Percentiles rank a stretch among this genome's conserved stretches.
Conservation (phyloP, 2,888 invertebrate genomes). For the Cyaniris semiargus region DNA sequence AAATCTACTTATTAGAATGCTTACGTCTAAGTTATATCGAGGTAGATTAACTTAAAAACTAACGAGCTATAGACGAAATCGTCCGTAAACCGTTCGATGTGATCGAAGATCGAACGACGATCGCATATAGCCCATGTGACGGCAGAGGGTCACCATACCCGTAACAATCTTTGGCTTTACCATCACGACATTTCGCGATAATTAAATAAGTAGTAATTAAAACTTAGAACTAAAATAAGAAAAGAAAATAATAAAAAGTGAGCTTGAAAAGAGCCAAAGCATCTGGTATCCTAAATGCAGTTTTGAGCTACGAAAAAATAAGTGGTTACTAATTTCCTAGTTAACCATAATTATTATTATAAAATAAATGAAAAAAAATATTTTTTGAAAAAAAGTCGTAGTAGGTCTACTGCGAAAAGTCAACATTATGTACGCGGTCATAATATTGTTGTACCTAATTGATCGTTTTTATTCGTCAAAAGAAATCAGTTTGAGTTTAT, state of each 20-base stretch:
- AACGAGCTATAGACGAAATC: conserved; percentile 49
- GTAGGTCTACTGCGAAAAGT: not conserved
- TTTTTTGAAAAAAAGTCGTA: not conserved
- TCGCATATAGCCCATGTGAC: conserved; percentile 69
- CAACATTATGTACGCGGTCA: not conserved
- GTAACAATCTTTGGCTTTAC: conserved; percentile 81
- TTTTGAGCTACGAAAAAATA: conserved; percentile 52
- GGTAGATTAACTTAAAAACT: conserved; percentile 77
- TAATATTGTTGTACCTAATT: not conserved
- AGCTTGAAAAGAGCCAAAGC: conserved; percentile 58
- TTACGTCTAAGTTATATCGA: conserved; percentile 73
- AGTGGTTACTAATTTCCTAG: not conserved
- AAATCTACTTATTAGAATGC: conserved; percentile 77
- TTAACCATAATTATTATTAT: conserved; percentile 6
- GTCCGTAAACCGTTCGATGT: conserved; percentile 20
- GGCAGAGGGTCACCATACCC: conserved; percentile 81
- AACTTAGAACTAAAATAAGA: conserved; percentile 56
- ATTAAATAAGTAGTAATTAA: conserved; percentile 53
- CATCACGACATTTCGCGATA: conserved; percentile 80
- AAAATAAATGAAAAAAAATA: not conserved
- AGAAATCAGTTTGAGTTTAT: not conserved
- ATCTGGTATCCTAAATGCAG: conserved; percentile 52
- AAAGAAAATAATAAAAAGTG: conserved; percentile 45
- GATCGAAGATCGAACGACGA: conserved; percentile 49
- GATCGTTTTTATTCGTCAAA: not conserved